Percentiles rank a stretch among this genome's conserved stretches.
Conservation (phyloP, 2,113 vertebrate genomes). For the Chloropsis hardwickii region DNA sequence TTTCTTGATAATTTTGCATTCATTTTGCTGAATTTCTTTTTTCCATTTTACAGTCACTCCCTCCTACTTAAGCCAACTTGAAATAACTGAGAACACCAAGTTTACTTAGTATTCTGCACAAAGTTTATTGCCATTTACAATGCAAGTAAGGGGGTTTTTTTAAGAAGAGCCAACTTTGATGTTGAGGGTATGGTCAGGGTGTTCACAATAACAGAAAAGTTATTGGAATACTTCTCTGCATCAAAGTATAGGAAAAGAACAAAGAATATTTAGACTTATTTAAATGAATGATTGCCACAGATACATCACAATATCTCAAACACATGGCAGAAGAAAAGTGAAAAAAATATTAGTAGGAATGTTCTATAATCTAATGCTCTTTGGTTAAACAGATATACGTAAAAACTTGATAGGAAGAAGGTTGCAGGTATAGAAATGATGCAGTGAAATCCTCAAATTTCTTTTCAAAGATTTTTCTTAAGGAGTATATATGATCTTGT, state of each 20-base stretch:
- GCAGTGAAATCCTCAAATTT: background rate
- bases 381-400: background rate
- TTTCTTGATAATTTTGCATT: background rate
- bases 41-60: background rate
- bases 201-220: background rate
- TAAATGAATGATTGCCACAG: background rate
- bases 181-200: background rate
- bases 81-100: background rate
- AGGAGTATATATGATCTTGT: background rate
- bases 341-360: background rate
- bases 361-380: background rate
- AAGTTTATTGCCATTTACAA: background rate
- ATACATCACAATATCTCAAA: background rate
- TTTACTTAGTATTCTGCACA: background rate
- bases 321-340: background rate
- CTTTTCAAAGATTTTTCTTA: background rate
- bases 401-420: background rate
- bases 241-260: background rate
- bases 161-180: background rate
- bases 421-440: background rate
- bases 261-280: background rate
- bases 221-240: background rate
- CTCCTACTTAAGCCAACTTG: background rate
- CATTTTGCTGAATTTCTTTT: background rate
- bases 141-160: background rate